Base-by-base conservation (phyloP, 1,140 invertebrate species). In the Conus ventricosus region DNA sequence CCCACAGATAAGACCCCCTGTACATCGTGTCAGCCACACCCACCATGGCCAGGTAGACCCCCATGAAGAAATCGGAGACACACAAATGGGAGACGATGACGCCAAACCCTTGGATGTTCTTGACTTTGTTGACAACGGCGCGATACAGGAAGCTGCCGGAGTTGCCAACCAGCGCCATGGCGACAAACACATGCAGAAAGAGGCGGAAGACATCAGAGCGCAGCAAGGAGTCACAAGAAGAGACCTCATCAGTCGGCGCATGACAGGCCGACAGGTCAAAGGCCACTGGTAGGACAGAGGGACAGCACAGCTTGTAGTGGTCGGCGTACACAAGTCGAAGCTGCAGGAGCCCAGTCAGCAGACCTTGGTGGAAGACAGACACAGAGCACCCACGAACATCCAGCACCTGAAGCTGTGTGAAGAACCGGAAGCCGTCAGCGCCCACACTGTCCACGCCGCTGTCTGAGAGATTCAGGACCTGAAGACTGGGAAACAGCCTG, bases 161-260 rank as follows among this genome's bases (percentile, higher is more conserved):
- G 88, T 92, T 92, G 7, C 92, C 92, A 5, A 89, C 15, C 23
- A 92, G 25, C 6, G 91, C 76, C 15, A 90, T 1, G 5, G 87
- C 71, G 51, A n/a, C 54, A 15, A 54, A 54, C 4, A 83, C 11
- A 83, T 25, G 60, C 8, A 55, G 54, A 13, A 23, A 13, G 11
- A 23, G 3, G 10, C 39, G 54, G 39, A 51, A 54, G n/a, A 83
- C 11, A 25, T 89, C 60, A 10, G 80, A 87, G n/a, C 88, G 57
- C 25, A 92, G 90, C 20, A 91, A 87, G 23, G 27, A 1, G 27
- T 81, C 20, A 91, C 85, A 25, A 75, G 23, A 71, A 89, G 89
- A 17, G 63, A 63, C 53, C 86, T 63, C 4, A 90, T 53, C 82
- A 23, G n/a, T 17, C 13, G 75, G 75, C 15, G 75, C 23, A n/a